Conservation (phyloP, 92 coral and sea anemone genomes). For the Micromussa lordhowensis region DNA sequence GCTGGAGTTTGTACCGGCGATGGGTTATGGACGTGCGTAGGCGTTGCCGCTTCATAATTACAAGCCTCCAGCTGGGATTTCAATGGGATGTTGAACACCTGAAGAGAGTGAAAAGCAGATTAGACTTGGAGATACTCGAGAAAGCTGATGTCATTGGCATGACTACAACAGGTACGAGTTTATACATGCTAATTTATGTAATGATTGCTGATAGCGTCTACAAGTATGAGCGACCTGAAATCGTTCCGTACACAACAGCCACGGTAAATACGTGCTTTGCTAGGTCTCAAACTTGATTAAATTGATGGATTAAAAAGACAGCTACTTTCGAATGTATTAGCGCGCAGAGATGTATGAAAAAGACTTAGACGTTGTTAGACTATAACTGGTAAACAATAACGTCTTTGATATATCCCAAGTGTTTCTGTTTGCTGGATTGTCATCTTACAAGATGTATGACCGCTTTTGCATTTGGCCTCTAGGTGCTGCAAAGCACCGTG, state of each 20-base stretch:
- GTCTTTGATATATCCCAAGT: background rate
- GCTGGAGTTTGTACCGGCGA: conserved; percentile 92
- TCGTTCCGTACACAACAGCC: background rate
- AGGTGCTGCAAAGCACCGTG: conserved; percentile 61
- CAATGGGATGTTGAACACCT: conserved; percentile 65
- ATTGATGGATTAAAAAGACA: no score
- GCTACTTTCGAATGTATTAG: no score
- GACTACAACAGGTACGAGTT: conserved; percentile 86
- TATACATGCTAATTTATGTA: no score
- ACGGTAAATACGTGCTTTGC: background rate
- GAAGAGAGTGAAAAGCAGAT: conserved; percentile 61
- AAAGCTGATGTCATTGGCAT: conserved; percentile 83
- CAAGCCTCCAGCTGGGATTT: conserved; percentile 56
- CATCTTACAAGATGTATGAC: no score
- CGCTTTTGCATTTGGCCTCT: no score
- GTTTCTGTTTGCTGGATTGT: no score
- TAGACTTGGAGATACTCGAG: conserved; percentile 74
- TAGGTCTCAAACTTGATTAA: background rate
- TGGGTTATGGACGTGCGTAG: conserved; percentile 68
- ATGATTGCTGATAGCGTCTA: no score
- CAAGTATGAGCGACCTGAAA: background rate
- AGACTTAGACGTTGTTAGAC: background rate
- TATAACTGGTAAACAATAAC: background rate
- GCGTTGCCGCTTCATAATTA: conserved; percentile 50
- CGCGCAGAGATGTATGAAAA: background rate